Base-by-base conservation (phyloP, 1,140 invertebrate species). In the Platyura marginata region DNA sequence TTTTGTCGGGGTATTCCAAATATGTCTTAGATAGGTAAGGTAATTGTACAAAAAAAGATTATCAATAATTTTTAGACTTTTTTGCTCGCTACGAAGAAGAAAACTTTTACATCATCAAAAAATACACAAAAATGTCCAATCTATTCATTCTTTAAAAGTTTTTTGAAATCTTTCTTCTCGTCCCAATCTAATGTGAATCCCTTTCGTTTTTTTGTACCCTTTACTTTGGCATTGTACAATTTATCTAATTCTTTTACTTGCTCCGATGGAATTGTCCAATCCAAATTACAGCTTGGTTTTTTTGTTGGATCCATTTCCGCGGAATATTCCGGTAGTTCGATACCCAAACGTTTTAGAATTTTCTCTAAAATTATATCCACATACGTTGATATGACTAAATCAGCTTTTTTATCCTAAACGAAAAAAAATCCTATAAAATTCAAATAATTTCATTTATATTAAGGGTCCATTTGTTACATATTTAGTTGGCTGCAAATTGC, bases 401-500 rank as follows among this genome's bases (percentile, higher is more conserved):
- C 79, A 21, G 87, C 85, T 65, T 91, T 87, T 53, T 85, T 87
- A 53, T 97, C 89, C 81, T 90, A 52, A 37, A n/a, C n/a, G n/a
- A n/a, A n/a, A 66, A 77, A 61, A 10, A 40, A 19, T 25, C 38
- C 10, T 10, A n/a, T 37, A 34, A 41, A 41, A 0, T 41, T 41
- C 3, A 41, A 10, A 3, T 16, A 25, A 20, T 41, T n/a, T 21
- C 13, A 0, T 41, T 3, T 16, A 13, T 21, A 2, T 33, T 40
- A 41, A 37, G 2, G 10, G 21, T 46, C 32, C 22, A 33, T 41
- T 43, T 67, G 70, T 73, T 70, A 89, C 87, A 69, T 93, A 85
- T 74, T 96, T 96, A 15, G 94, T 99, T 32, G 85, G 78, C 64
- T 98, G 95, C 22, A 98, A 68, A 67, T 98, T 99, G 42, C 94